These are phyloP conservation scores for Botia kubotai DNA, from an alignment of 2,797 vertebrate genomes.

Conservation along the genomic window DNA sequence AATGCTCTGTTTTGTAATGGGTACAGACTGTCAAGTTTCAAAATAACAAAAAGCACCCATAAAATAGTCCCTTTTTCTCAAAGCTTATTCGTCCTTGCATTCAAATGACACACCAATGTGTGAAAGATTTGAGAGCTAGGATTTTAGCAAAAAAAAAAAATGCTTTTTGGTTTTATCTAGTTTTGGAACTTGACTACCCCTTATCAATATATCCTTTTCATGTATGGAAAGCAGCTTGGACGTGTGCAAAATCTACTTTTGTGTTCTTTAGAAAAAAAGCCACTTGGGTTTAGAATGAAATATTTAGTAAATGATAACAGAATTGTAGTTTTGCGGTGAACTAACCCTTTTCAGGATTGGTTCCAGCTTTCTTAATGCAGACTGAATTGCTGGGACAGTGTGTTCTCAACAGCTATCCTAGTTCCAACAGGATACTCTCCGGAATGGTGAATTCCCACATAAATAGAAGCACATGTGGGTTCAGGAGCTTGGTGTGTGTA, in stretches of 20 bases:
- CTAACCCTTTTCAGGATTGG: not conserved
- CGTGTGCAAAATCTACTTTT: no score
- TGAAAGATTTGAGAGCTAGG: not conserved
- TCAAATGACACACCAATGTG: not conserved
- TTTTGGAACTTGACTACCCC: no score
- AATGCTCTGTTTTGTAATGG: no score
- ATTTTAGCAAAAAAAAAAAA: not conserved
- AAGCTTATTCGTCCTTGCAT: not conserved
- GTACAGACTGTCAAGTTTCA: no score
- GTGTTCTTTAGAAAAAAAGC: no score
- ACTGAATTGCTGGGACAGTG: not conserved
- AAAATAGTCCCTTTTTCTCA: not conserved
- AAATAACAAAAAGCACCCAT: not conserved
- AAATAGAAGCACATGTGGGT: constrained; percentile 50
- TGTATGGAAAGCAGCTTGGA: no score
- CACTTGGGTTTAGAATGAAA: no score
- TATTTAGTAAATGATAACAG: no score
- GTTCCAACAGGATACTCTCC: constrained; percentile 3
- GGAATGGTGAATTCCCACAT: constrained; percentile 28
- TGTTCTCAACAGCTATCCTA: not conserved
- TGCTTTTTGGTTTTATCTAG: no score
- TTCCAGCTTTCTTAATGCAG: not conserved
- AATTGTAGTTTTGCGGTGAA: not conserved
- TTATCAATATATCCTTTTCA: no score
- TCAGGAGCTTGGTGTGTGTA: constrained; percentile 16